Evolutionary conservation across 2,888 invertebrate species (phyloP).

Genomic region (Sarcophaga caerulescens): DNA sequence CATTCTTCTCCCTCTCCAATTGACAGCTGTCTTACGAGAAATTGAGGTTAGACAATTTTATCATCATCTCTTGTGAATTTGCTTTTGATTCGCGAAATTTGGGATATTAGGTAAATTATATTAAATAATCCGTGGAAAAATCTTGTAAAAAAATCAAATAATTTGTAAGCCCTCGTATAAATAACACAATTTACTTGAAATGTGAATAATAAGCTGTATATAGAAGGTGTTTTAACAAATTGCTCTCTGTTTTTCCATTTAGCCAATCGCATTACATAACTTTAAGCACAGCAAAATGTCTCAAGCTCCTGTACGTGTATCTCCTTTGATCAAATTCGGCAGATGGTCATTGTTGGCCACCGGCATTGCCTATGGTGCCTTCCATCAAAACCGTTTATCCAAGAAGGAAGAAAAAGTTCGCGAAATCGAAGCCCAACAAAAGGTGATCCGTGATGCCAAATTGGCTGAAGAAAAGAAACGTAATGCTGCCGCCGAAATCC

Average conservation of each 20-base stretch:
- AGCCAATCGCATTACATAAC: slow-evolving; percentile 76
- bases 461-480: slow-evolving; percentile 87
- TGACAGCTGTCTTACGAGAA: slow-evolving; percentile 46
- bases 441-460: slow-evolving; percentile 86
- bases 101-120: slow-evolving; percentile 55
- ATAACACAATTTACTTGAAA: not conserved
- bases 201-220: not conserved
- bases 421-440: slow-evolving; percentile 86
- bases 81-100: slow-evolving; percentile 49
- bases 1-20: slow-evolving; percentile 39
- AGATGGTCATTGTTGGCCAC: slow-evolving; percentile 89
- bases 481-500: slow-evolving; percentile 82
- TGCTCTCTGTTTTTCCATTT: slow-evolving; percentile 59
- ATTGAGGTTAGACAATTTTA: slow-evolving; percentile 66
- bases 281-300: slow-evolving; percentile 73
- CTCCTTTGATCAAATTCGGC: slow-evolving; percentile 91
- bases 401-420: slow-evolving; percentile 85
- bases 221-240: not conserved
- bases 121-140: slow-evolving; percentile 15
- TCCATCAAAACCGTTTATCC: slow-evolving; percentile 86
- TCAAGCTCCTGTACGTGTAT: slow-evolving; percentile 88
- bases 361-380: slow-evolving; percentile 89
- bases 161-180: not conserved
- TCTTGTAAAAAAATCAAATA: slow-evolving; percentile 2
- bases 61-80: slow-evolving; percentile 48